A percentile compares a stretch with the other conserved stretches of the same genome.
Conservation (phyloP, 2,888 invertebrate genomes). For the Galeopsomyia nigrocyanea region DNA sequence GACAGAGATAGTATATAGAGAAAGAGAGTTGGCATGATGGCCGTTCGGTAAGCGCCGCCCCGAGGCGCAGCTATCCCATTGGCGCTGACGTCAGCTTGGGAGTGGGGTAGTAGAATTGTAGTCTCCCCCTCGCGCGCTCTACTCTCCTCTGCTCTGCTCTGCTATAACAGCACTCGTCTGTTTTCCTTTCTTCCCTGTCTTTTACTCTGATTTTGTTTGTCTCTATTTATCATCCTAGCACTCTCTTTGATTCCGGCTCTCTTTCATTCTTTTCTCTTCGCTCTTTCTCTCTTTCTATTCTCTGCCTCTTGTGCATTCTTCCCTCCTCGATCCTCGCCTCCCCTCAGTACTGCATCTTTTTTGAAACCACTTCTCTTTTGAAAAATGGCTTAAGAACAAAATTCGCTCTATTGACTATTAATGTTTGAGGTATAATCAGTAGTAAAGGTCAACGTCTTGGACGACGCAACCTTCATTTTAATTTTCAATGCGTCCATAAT, state of each 20-base stretch:
- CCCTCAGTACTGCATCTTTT: not conserved
- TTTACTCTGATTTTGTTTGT: conserved; percentile 15
- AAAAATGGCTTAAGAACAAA: not conserved
- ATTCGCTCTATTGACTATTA: no score
- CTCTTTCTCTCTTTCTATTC: not conserved
- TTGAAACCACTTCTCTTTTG: not conserved
- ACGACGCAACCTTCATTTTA: not conserved
- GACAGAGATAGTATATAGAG: conserved; percentile 40
- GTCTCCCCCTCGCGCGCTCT: no score
- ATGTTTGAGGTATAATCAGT: no score
- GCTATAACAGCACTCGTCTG: no score
- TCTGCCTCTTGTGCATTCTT: not conserved
- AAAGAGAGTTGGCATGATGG: conserved; percentile 62
- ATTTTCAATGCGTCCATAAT: no score
- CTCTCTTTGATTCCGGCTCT: not conserved
- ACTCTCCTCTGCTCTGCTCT: no score
- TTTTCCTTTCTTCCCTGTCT: no score
- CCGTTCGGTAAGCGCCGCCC: conserved; percentile 63
- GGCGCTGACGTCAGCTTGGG: conserved; percentile 50
- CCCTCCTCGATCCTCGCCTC: not conserved
- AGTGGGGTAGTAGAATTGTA: no score
- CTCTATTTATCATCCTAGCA: conserved; percentile 10
- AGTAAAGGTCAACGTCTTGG: no score
- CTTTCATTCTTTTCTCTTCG: not conserved
- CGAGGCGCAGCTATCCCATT: conserved; percentile 57